Evolutionary conservation across 2,888 invertebrate species (phyloP), one percentile per base, ranked within the genome.

Genomic region (Cyclophora punctaria): DNA sequence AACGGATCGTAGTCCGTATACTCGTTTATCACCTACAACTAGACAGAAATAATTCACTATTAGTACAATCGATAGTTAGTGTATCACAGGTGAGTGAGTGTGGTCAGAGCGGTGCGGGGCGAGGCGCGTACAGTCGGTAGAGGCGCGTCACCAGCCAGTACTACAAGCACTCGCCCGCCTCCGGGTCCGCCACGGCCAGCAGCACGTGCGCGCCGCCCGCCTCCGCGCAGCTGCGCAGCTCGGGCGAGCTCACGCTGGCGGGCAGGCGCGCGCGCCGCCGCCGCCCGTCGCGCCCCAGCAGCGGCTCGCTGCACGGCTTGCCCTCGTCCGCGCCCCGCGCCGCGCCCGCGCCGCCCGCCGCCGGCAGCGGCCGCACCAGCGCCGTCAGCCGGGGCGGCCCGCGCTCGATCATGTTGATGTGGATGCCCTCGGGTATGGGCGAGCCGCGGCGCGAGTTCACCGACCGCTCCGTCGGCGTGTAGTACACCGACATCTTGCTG

Each of bases 391-490:
- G 68, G 63, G 85, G 78, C 56, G 80, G 80, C 0, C 79, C 80
- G 45, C 80, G 70, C 67, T 92, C 91, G 56, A 92, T 91, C 78
- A 92, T 91, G 68, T 92, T 92, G 54, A 93, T 92, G 74, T 93
- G 93, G 57, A 94, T 90, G 7, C 90, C 90, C 4, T 91, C 91
- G 55, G 89, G 89, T 44, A 80, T 78, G 35, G 87, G 88, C 48
- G 89, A 89, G 64, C 67, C 77, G 6, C 89, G 69, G 45, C 84
- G 75, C 61, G 87, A 90, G 55, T 86, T 78, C 57, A 91, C 63
- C 2, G 93, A 93, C 40, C 92, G 74, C 73, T 94, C 94, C 3
- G 93, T 93, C 6, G 96, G 95, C 46, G 96, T 95, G 81, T 95
- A 96, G 78, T 96, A 96, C 48, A 95, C 91, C 47, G 94, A 94